These are phyloP conservation scores for Drosophila yakuba DNA, from an alignment of 1,140 invertebrate species.

Conservation along the genomic window DNA sequence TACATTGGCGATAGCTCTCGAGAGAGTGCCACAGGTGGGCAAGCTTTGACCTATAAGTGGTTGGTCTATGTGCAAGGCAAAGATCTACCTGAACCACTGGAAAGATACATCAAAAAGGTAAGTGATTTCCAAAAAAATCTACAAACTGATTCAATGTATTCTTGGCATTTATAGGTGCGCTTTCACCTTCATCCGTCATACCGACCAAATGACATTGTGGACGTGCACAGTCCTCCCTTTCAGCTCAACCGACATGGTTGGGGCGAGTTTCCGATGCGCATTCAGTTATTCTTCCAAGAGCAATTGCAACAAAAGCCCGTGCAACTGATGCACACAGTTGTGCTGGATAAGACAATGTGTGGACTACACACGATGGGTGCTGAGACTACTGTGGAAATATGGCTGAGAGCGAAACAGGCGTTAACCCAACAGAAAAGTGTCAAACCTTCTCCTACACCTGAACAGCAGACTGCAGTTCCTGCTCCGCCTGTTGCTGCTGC, in stretches of 20 bases:
- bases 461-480: neutral
- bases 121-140: neutral
- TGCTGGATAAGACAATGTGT: conserved; percentile 93
- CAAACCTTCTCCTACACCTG: neutral
- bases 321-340: conserved; percentile 92
- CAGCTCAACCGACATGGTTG: conserved; percentile 93
- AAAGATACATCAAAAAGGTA: conserved; percentile 89
- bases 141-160: no score
- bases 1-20: conserved; percentile 87
- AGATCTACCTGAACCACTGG: conserved; percentile 86
- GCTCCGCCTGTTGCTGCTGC: neutral
- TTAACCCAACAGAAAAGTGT: neutral
- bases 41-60: conserved; percentile 94
- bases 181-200: conserved; percentile 95
- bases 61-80: conserved; percentile 91
- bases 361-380: conserved; percentile 93
- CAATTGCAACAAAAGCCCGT: conserved; percentile 90
- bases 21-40: conserved; percentile 48
- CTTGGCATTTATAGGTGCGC: conserved; percentile 85
- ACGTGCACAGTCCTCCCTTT: conserved; percentile 92
- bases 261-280: conserved; percentile 94
- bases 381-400: conserved; percentile 91
- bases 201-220: conserved; percentile 93
- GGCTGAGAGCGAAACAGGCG: conserved; percentile 86
- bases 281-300: conserved; percentile 92